Evolutionary conservation across 23 tunicate species (phyloP).

Genomic region (Halocynthia aurantium): DNA sequence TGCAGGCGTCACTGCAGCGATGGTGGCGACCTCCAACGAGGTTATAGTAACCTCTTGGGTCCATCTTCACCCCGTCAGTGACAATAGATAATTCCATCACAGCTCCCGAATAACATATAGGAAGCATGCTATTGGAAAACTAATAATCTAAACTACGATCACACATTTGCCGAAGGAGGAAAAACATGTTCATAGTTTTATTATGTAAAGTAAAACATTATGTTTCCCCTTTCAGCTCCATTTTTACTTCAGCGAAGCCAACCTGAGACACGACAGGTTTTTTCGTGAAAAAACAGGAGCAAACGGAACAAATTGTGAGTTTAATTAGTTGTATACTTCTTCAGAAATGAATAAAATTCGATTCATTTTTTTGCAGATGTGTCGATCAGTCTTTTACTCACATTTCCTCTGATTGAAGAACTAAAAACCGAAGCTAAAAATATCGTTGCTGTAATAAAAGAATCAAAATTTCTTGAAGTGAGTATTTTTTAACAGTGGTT

Average conservation of each 20-base stretch:
- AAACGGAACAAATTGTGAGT: slow-evolving; percentile 21
- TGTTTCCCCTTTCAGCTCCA: slow-evolving; percentile 17
- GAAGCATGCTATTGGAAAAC: no score
- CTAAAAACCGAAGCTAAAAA: slow-evolving; percentile 2
- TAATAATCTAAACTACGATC: no score
- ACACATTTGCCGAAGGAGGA: no score
- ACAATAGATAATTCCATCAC: no score
- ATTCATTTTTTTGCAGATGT: slow-evolving; percentile 18
- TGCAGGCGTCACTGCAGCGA: no score
- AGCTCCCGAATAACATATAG: no score
- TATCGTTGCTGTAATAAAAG: slow-evolving; percentile 11
- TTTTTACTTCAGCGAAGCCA: slow-evolving; percentile 38
- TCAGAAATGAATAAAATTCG: background rate
- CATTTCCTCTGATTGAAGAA: slow-evolving; percentile 24
- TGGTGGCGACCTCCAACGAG: no score
- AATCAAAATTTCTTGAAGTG: slow-evolving; percentile 16
- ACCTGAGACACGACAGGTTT: slow-evolving; percentile 16
- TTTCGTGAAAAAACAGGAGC: slow-evolving; percentile 29
- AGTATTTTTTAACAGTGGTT: no score
- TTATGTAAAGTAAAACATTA: no score
- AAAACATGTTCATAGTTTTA: no score
- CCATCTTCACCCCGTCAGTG: no score
- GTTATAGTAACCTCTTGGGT: no score
- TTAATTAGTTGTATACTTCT: background rate
- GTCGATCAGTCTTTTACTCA: slow-evolving; percentile 7